A percentile compares a stretch with the other conserved stretches of the same genome.
phyloP scores from a whole-genome alignment of 2,113 vertebrate species.

The Holacanthus passer region DNA sequence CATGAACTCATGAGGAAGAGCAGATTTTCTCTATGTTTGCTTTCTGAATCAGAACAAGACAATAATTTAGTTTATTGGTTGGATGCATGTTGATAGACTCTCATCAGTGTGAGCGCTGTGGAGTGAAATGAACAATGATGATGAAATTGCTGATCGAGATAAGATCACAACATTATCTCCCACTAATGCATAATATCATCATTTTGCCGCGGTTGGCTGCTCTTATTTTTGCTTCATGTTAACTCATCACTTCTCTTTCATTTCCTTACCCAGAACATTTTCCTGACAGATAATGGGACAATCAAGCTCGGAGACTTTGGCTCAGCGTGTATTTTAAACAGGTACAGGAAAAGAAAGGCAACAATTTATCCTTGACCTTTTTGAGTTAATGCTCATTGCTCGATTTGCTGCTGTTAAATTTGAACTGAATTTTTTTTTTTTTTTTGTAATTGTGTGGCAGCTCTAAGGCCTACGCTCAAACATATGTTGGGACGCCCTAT shows the following conservation, averaged over 20 bases:
- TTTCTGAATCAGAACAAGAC: not conserved
- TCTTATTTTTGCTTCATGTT: conserved; percentile 21
- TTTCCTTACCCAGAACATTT: conserved; percentile 88
- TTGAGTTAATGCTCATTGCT: not conserved
- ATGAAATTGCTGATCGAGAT: conserved; percentile 40
- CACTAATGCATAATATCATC: conserved; percentile 34
- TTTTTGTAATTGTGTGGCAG: conserved; percentile 72
- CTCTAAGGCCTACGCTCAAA: conserved; percentile 87
- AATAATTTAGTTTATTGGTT: conserved; percentile 23
- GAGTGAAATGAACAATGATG: conserved; percentile 43
- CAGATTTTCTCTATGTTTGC: not conserved
- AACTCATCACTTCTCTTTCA: conserved; percentile 34
- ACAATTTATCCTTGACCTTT: not conserved
- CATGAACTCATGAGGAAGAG: not conserved
- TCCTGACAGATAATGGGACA: conserved; percentile 89
- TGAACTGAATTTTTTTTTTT: not conserved
- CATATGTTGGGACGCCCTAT: conserved; percentile 94
- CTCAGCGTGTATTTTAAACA: conserved; percentile 91
- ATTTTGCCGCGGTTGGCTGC: conserved; percentile 9
- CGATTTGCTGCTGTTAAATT: not conserved
- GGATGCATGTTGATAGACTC: conserved; percentile 30
- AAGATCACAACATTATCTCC: conserved; percentile 17
- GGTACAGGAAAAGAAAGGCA: conserved; percentile 75
- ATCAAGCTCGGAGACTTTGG: conserved; percentile 96
- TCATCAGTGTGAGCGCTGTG: conserved; percentile 31